These are phyloP conservation scores for Chlorospingus flavigularis DNA, from an alignment of 2,797 vertebrate genomes.

Conservation along the genomic window DNA sequence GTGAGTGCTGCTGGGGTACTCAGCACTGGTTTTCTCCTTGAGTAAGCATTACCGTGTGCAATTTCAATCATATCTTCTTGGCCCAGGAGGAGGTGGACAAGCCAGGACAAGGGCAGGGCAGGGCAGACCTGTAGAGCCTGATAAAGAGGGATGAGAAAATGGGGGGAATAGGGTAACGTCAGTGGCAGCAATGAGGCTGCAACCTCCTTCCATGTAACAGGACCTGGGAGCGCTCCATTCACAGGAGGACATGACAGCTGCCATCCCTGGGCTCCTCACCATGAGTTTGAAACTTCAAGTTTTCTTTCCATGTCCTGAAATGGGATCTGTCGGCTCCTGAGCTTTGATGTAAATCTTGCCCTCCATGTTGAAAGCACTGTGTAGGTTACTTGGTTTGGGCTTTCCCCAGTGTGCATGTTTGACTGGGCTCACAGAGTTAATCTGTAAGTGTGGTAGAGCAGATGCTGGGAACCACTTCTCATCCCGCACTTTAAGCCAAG, in stretches of 20 bases:
- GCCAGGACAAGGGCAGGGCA: not conserved
- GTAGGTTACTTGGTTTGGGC: not conserved
- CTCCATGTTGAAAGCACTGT: not conserved
- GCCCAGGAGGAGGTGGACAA: not conserved
- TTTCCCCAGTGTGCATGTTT: not conserved
- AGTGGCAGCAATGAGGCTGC: not conserved
- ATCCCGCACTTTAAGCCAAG: not conserved
- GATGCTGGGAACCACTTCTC: not conserved
- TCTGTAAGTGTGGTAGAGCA: not conserved
- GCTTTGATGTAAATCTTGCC: not conserved
- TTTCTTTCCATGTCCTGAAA: not conserved
- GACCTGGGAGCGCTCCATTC: not conserved
- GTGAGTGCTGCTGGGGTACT: not conserved
- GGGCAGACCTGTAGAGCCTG: not conserved
- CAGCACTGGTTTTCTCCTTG: conserved; percentile 17
- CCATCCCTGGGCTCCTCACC: not conserved
- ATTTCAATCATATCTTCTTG: not conserved
- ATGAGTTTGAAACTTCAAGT: not conserved
- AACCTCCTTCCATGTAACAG: not conserved
- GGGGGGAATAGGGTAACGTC: not conserved
- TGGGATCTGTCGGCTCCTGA: not conserved
- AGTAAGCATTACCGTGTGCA: not conserved
- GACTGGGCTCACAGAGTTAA: not conserved
- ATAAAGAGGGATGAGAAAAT: not conserved
- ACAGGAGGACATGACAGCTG: not conserved